Conservation (phyloP, 2,113 vertebrate species). For the Proteles cristata region DNA sequence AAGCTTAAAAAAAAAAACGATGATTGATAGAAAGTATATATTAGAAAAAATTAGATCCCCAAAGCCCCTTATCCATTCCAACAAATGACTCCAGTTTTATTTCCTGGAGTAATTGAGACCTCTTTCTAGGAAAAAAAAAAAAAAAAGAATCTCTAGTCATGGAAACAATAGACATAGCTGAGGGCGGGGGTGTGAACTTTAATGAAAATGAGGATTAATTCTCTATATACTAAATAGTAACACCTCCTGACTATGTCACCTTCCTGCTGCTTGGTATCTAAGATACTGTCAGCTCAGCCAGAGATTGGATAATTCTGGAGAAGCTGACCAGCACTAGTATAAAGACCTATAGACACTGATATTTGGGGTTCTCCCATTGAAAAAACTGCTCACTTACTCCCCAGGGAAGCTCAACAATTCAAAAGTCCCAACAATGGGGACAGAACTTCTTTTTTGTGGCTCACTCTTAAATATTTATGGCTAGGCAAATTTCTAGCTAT, state of each 20-base stretch:
- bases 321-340: neutral
- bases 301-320: neutral
- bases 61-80: neutral
- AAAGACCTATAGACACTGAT: neutral
- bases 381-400: neutral
- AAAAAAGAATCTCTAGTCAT: neutral
- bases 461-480: neutral
- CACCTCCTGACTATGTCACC: neutral
- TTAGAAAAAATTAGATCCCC: neutral
- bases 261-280: neutral
- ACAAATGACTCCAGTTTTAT: slow-evolving; percentile 9
- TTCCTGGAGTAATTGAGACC: neutral
- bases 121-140: neutral
- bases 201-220: neutral
- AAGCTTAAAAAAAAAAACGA: no score
- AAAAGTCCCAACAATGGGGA: neutral
- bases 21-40: neutral
- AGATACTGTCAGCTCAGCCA: neutral
- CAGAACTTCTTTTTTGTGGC: neutral
- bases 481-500: neutral
- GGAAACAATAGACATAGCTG: slow-evolving; percentile 7
- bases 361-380: neutral
- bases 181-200: neutral
- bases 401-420: neutral
- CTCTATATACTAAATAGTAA: neutral